Base-by-base conservation (phyloP, 2,888 invertebrate genomes). In the Mimachlamys varia region DNA sequence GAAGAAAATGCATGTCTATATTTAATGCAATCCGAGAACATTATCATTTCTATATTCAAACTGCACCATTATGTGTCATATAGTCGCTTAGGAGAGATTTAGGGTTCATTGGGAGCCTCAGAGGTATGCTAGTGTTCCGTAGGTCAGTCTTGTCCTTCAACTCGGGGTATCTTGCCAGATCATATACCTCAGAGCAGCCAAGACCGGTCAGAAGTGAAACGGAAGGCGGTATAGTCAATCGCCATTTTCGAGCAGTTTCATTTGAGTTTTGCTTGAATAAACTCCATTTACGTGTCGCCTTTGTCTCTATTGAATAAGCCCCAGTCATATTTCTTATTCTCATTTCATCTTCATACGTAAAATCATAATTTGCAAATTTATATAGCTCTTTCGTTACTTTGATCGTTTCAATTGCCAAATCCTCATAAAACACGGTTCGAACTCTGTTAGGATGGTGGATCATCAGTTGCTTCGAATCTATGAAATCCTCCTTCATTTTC, bases 281-380 rank as follows among this genome's bases (percentile, higher is more conserved):
- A 22, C 76, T 27, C 76, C 76, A 76, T 76, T 76, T 76, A 4
- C 33, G 76, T 4, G 3, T 7, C 10, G 76, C 76, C 33, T 76
- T 76, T 76, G 19, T 22, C 1, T 27, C 33, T 3, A 15, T 76
- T 33, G 27, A 76, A 17, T 76, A 12, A 76, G 76, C 27, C 33
- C 33, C 76, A 7, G 76, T 76, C 76, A 76, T 76, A 4, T 33
- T 27, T 33, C 76, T 27, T 7, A 76, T 76, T 33, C 76, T 7
- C 27, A 27, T 76, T 76, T 76, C 76, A 17, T 76, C 76, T 33
- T 33, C 76, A 22, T 27, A 5, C 4, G 33, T 76, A 33, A 76
- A 76, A 33, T 33, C 33, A 76, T 76, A 76, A 76, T 76, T 76
- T 76, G 76, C 76, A 76, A 76, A 76, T 76, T 76, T 27, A 33